phyloP scores from a whole-genome alignment of 2,113 vertebrate genomes.

The Speoplatyrhinus poulsoni region DNA sequence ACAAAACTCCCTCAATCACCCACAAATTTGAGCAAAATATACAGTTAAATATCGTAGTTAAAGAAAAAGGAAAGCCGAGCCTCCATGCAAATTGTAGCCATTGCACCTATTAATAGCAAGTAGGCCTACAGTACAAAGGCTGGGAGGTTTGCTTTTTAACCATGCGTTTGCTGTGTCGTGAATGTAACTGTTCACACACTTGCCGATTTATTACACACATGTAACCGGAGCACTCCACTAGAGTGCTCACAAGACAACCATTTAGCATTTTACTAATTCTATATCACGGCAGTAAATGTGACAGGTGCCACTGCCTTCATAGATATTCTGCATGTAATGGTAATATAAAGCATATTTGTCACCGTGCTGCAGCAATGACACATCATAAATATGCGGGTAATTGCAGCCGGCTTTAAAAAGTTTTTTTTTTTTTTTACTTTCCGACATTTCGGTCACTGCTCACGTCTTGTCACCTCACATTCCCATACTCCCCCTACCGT shows the following conservation, averaged over 20 bases:
- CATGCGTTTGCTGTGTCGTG: neutral
- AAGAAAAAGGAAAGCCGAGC: neutral
- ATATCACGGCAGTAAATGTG: neutral
- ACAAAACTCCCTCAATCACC: neutral
- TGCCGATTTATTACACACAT: neutral
- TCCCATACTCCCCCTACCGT: neutral
- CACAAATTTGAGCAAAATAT: slow-evolving; percentile 30
- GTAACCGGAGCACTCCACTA: neutral
- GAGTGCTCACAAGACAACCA: neutral
- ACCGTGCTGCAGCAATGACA: too few relatives aligned
- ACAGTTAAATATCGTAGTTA: slow-evolving; percentile 22
- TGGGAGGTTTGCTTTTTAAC: too few relatives aligned
- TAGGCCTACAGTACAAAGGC: neutral
- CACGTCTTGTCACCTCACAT: neutral
- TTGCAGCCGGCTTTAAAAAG: neutral
- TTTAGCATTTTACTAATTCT: neutral
- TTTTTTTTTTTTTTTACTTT: neutral
- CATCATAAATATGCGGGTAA: too few relatives aligned
- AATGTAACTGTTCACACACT: neutral
- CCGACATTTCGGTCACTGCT: neutral
- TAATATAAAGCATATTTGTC: too few relatives aligned
- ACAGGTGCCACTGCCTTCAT: neutral
- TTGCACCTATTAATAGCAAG: slow-evolving; percentile 36
- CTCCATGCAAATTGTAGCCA: slow-evolving; percentile 16
- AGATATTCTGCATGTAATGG: too few relatives aligned